Base-by-base conservation (phyloP, 2,113 vertebrate genomes). In the Reinhardtius hippoglossoides region DNA sequence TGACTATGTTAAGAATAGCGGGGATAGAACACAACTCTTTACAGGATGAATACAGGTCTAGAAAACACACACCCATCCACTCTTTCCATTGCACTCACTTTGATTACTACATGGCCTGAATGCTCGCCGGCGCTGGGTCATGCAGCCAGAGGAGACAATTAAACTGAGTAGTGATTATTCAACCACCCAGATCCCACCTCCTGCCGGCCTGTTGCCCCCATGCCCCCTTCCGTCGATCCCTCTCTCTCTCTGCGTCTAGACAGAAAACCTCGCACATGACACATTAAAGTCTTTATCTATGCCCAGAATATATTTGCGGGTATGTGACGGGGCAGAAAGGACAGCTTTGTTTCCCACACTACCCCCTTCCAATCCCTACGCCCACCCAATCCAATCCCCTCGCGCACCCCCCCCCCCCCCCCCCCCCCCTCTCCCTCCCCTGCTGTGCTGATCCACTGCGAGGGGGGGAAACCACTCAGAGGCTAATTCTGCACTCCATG, bases 191-290 rank as follows among this genome's bases (percentile, higher is more conserved):
- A 67, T 50, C 69, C 40, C n/a, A 24, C 54, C 50, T 57, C 63
- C 20, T 20, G 64, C 63, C 66, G 7, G 66, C 56, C 66, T 59
- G 67, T 65, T 57, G 68, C 18, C 72, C 42, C 67, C 40, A 13
- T 31, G 26, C 46, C 31, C n/a, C 55, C 13, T 31, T 21, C 27
- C 4, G 13, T 58, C 48, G 46, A 31, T 64, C 70, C 15, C 48
- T n/a, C 20, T 14, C 59, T 69, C 46, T 71, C 20, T 69, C 44
- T 46, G 54, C 14, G 67, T 90, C 89, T 86, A 87, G 88, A 93
- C 87, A n/a, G 73, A 89, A 91, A 87, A 86, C 81, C 85, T 89
- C 90, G 80, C 85, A 86, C 87, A 89, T 90, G 88, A 94, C 91
- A 89, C 76, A 82, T 91, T 89, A 85, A 85, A 87, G 80, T 88